Percentiles rank a stretch among this genome's conserved stretches.
Conservation (phyloP, 2,888 invertebrate species). For the Pristionchus japonicus region DNA sequence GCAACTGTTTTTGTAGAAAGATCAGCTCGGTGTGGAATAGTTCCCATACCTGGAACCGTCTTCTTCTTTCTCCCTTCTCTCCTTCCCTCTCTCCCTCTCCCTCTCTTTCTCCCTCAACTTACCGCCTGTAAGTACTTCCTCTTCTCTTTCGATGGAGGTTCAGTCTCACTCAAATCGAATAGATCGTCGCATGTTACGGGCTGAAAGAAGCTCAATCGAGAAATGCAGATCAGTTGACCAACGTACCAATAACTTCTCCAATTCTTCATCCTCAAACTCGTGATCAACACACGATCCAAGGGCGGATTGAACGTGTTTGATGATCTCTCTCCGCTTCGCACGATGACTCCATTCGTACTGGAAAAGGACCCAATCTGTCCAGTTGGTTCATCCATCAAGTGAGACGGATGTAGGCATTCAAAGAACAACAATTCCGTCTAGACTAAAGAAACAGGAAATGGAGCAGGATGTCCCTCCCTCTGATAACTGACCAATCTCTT, state of each 20-base stretch:
- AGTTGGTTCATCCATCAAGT: background rate
- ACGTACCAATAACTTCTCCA: slow-evolving; percentile 68
- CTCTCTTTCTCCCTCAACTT: too few species aligned
- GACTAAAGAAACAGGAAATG: background rate
- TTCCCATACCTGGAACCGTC: slow-evolving; percentile 78
- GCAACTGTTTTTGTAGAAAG: slow-evolving; percentile 81
- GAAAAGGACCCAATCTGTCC: background rate
- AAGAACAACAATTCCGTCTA: background rate
- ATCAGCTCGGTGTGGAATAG: slow-evolving; percentile 81
- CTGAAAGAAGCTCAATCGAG: slow-evolving; percentile 48
- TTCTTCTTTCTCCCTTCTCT: background rate
- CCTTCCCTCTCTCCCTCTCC: background rate
- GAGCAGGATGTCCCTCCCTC: background rate
- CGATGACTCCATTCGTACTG: slow-evolving; percentile 79
- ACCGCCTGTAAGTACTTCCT: slow-evolving; percentile 64
- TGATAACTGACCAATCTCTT: slow-evolving; percentile 65
- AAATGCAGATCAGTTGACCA: too few species aligned
- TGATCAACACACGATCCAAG: slow-evolving; percentile 68
- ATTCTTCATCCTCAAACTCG: slow-evolving; percentile 71
- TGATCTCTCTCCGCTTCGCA: slow-evolving; percentile 74
- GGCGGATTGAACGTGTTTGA: slow-evolving; percentile 73
- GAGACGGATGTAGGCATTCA: background rate
- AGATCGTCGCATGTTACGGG: slow-evolving; percentile 70
- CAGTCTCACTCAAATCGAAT: slow-evolving; percentile 62
- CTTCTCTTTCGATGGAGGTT: background rate